Conservation (phyloP, 2,797 vertebrate species). For the Poeciliopsis infans region DNA sequence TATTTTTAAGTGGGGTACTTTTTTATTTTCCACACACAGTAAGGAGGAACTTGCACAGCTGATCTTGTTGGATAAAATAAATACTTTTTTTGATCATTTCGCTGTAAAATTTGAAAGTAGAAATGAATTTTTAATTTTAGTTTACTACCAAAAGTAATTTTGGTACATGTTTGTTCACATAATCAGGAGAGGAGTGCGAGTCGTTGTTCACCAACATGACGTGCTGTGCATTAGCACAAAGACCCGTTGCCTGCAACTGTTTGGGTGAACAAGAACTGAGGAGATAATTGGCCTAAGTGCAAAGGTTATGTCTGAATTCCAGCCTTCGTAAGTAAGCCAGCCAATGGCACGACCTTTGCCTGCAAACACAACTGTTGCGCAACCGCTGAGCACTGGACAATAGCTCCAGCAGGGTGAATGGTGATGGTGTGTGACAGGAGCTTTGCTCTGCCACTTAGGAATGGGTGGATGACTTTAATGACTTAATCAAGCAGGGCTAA, state of each 20-base stretch:
- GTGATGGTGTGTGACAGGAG: conserved; percentile 62
- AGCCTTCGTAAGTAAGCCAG: conserved; percentile 44
- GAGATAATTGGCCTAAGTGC: not conserved
- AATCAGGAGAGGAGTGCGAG: not conserved
- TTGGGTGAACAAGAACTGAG: not conserved
- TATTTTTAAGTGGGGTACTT: not conserved
- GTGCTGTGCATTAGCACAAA: not conserved
- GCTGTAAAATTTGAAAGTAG: not conserved
- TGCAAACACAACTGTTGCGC: conserved; percentile 34
- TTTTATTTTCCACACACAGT: not conserved
- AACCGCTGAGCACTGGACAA: conserved; percentile 55
- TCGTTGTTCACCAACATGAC: not conserved
- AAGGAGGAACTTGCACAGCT: too few species aligned
- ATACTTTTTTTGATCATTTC: not conserved
- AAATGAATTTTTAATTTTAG: not conserved
- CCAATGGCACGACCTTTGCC: conserved; percentile 42
- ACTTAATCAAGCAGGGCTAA: conserved; percentile 64
- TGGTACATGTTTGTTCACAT: not conserved
- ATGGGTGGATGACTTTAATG: conserved; percentile 60
- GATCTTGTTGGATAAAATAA: too few species aligned
- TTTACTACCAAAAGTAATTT: not conserved
- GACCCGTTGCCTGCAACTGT: not conserved
- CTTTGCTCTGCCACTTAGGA: conserved; percentile 63
- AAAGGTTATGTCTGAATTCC: conserved; percentile 20
- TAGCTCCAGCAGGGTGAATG: conserved; percentile 38